Evolutionary conservation across 2,888 invertebrate genomes (phyloP).

Genomic region (Athripsodes cinereus): DNA sequence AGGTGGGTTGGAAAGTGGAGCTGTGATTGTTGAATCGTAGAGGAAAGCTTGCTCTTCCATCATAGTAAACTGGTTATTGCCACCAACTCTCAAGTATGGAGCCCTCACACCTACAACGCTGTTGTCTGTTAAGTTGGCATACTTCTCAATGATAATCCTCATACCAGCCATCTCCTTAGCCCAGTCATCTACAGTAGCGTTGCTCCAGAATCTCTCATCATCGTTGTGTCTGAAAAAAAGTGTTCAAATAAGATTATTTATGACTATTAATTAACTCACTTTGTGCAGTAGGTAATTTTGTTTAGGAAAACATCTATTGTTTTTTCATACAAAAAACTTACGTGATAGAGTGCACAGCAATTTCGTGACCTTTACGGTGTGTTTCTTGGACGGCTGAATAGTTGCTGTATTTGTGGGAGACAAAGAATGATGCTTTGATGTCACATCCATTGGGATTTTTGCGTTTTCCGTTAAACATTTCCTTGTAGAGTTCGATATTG

Average conservation of each 20-base stretch:
- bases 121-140: constrained; percentile 83
- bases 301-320: too few relatives aligned
- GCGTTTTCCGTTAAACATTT: constrained; percentile 82
- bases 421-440: constrained; percentile 87
- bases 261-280: too few relatives aligned
- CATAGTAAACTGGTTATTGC: constrained; percentile 95
- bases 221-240: constrained; percentile 71
- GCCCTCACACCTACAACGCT: constrained; percentile 88
- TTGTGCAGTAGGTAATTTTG: too few relatives aligned
- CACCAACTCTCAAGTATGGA: constrained; percentile 85
- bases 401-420: constrained; percentile 90
- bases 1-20: constrained; percentile 84
- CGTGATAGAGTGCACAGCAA: constrained; percentile 91
- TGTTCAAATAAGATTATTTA: too few relatives aligned
- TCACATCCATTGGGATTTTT: constrained; percentile 92
- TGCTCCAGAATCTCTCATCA: constrained; percentile 89
- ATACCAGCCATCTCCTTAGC: constrained; percentile 93
- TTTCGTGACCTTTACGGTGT: constrained; percentile 87
- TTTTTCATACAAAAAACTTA: too few relatives aligned
- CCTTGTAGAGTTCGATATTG: constrained; percentile 89
- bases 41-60: constrained; percentile 94
- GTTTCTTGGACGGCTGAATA: constrained; percentile 91
- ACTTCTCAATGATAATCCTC: constrained; percentile 86
- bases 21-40: constrained; percentile 93
- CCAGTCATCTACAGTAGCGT: constrained; percentile 88